phyloP scores from a whole-genome alignment of 2,888 invertebrate species.

The Macrosiphum euphorbiae region DNA sequence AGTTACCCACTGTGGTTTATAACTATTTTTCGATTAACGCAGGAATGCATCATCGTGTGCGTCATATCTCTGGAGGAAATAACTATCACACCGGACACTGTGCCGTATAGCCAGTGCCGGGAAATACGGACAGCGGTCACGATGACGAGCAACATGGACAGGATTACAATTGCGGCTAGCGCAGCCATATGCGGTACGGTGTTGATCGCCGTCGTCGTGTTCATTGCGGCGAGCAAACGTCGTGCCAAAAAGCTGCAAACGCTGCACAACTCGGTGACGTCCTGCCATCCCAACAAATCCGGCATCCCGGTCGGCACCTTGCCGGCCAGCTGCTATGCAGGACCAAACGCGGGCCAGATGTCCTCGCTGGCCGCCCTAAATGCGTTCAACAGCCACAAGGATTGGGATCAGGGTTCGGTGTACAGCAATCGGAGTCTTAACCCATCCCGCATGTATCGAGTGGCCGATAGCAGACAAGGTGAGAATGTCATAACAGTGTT shows the following conservation, averaged over 20 bases:
- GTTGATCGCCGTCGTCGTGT: conserved; percentile 89
- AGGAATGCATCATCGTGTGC: conserved; percentile 95
- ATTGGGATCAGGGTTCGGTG: conserved; percentile 90
- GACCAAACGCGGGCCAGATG: conserved; percentile 80
- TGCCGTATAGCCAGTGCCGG: conserved; percentile 87
- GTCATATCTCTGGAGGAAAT: conserved; percentile 91
- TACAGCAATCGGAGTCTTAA: conserved; percentile 93
- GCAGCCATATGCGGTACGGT: conserved; percentile 94
- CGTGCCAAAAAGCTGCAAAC: conserved; percentile 83
- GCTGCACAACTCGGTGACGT: conserved; percentile 68
- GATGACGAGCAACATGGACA: conserved; percentile 91
- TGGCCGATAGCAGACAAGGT: conserved; percentile 74
- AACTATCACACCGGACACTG: conserved; percentile 87
- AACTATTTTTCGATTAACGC: conserved; percentile 65
- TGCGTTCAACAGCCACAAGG: conserved; percentile 85
- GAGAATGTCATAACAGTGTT: background rate
- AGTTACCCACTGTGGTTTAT: background rate
- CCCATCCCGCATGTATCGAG: conserved; percentile 85
- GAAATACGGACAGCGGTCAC: conserved; percentile 89
- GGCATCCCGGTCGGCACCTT: conserved; percentile 47
- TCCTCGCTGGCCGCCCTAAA: conserved; percentile 87
- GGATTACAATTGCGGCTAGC: conserved; percentile 93
- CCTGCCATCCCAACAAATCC: conserved; percentile 73
- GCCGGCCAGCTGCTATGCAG: conserved; percentile 68
- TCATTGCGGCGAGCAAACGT: conserved; percentile 87